phyloP scores from a whole-genome alignment of 2,797 vertebrate species.

The Fistularia tabacaria region DNA sequence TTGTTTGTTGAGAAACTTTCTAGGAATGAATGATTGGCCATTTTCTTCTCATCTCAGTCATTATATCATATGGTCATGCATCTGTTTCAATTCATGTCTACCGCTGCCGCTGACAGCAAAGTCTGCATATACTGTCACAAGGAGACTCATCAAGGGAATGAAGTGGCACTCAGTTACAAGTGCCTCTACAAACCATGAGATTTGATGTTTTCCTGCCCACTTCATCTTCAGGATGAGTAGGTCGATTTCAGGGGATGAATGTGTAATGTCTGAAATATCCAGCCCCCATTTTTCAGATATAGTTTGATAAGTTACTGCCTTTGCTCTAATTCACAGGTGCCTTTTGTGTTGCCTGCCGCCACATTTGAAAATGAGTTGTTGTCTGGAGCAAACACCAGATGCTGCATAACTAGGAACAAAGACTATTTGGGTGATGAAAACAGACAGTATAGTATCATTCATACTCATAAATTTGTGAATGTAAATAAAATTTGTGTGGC shows the following conservation, averaged over 20 bases:
- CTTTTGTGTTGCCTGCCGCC: not conserved
- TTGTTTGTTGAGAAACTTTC: too few species aligned
- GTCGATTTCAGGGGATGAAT: slow-evolving; percentile 49
- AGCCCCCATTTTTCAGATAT: slow-evolving; percentile 24
- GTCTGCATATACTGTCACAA: slow-evolving; percentile 22
- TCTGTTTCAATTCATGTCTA: slow-evolving; percentile 31
- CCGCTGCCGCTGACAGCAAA: slow-evolving; percentile 30
- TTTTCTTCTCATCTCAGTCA: slow-evolving; percentile 14
- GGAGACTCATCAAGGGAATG: slow-evolving; percentile 40
- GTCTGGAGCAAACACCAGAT: too few species aligned
- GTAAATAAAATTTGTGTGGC: slow-evolving; percentile 10
- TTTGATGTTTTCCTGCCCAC: slow-evolving; percentile 51
- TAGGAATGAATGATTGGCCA: slow-evolving; percentile 21
- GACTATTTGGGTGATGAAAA: not conserved
- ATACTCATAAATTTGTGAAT: slow-evolving; percentile 23
- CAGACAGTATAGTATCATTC: not conserved
- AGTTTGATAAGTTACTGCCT: slow-evolving; percentile 23
- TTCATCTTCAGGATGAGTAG: slow-evolving; percentile 42
- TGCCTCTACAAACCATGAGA: slow-evolving; percentile 52
- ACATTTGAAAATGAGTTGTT: too few species aligned
- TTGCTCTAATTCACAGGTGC: slow-evolving; percentile 1
- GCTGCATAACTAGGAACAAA: too few species aligned
- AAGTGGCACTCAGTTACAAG: slow-evolving; percentile 49
- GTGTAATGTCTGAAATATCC: slow-evolving; percentile 45
- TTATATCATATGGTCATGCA: slow-evolving; percentile 29